These are phyloP conservation scores for Aptenodytes patagonicus DNA, from an alignment of 2,113 vertebrate genomes.

Conservation along the genomic window DNA sequence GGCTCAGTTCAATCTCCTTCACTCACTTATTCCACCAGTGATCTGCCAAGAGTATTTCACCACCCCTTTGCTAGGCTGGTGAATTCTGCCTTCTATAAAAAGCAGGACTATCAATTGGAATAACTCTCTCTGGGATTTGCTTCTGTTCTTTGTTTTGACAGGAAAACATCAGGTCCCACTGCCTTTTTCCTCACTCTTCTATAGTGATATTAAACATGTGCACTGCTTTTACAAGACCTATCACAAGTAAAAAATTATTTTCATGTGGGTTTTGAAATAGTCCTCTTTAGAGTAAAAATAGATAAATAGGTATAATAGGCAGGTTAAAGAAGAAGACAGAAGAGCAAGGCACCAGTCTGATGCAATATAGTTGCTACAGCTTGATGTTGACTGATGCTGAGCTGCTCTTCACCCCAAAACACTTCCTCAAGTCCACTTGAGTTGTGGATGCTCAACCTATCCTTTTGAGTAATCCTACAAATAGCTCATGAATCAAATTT, in stretches of 20 bases:
- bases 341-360: background rate
- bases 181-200: background rate
- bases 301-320: background rate
- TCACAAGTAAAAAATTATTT: background rate
- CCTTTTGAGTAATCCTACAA: background rate
- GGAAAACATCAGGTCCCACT: background rate
- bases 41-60: background rate
- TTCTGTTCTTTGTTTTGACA: background rate
- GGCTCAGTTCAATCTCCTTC: slow-evolving; percentile 15
- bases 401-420: background rate
- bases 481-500: background rate
- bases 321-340: background rate
- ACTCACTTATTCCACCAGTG: background rate
- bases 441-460: background rate
- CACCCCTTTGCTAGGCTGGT: background rate
- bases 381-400: background rate
- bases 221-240: background rate
- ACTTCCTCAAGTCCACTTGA: background rate
- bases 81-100: background rate
- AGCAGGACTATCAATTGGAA: background rate
- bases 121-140: background rate
- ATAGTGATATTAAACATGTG: background rate
- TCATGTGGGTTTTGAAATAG: background rate
- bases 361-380: background rate
- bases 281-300: background rate